Conservation (phyloP, 30 jellyfish, hydroid and myxozoan genomes). For the Nemopilema nomurai region DNA sequence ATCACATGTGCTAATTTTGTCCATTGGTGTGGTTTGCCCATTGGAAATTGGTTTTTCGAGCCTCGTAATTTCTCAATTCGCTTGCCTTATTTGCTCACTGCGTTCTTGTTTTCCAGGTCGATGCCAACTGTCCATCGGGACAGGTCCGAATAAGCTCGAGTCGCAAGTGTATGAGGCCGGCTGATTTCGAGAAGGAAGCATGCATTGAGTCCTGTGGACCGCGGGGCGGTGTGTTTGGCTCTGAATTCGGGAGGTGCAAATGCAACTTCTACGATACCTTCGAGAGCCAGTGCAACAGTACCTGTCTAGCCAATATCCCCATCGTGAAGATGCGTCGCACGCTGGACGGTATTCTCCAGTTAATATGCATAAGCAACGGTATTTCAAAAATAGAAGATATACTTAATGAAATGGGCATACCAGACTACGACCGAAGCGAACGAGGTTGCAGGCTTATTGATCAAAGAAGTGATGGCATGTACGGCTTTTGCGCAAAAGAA, state of each 20-base stretch:
- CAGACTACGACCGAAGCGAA: conserved; percentile 74
- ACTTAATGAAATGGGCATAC: conserved; percentile 75
- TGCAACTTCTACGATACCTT: conserved; percentile 68
- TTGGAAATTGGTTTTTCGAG: no score
- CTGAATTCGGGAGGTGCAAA: conserved; percentile 69
- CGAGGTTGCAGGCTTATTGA: conserved; percentile 45
- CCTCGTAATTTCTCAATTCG: no score
- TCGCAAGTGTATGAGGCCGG: conserved; percentile 72
- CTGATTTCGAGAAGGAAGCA: conserved; percentile 17
- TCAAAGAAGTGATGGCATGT: conserved; percentile 66
- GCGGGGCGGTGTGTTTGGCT: conserved; percentile 75
- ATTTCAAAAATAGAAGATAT: neutral
- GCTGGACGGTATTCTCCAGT: conserved; percentile 56
- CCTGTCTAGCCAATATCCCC: conserved; percentile 62
- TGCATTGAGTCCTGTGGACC: conserved; percentile 79
- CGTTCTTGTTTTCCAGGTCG: conserved; percentile 64
- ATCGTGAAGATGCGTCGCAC: conserved; percentile 37
- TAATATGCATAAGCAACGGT: conserved; percentile 8
- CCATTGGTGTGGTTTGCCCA: no score
- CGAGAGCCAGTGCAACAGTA: conserved; percentile 70
- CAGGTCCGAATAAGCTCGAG: conserved; percentile 72
- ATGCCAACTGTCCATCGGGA: conserved; percentile 82
- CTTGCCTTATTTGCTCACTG: neutral
- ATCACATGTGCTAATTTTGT: no score
- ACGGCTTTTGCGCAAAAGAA: conserved; percentile 61